A percentile compares a stretch with the other conserved stretches of the same genome.
Evolutionary conservation across 2,797 vertebrate species (phyloP).

Genomic region (Sebastes steindachneri): DNA sequence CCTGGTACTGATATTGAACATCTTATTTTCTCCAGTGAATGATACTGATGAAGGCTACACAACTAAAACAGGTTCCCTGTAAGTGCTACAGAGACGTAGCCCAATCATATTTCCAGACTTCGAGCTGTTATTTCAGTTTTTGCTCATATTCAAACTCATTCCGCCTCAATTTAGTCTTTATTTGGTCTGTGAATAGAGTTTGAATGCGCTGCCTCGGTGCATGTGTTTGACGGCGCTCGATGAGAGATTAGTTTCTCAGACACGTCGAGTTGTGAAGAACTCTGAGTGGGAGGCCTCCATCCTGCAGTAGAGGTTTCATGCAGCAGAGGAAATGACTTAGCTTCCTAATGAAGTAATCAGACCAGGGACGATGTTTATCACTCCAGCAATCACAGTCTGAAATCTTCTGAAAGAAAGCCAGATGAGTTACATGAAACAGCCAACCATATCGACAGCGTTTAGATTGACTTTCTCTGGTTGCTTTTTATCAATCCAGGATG

Average conservation of each 20-base stretch:
- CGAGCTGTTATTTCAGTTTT: constrained; percentile 21
- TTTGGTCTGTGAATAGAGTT: constrained; percentile 38
- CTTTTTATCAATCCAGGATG: constrained; percentile 2
- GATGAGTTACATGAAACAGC: constrained; percentile 31
- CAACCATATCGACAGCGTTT: constrained; percentile 23
- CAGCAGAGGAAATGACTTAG: constrained; percentile 23
- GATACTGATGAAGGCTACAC: background rate
- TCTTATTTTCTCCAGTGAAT: constrained; percentile 12
- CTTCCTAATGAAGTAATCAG: constrained; percentile 66
- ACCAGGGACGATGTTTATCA: constrained; percentile 53
- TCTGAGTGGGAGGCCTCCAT: constrained; percentile 39
- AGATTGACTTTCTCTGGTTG: background rate
- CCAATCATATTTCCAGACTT: constrained; percentile 24
- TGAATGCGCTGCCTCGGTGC: constrained; percentile 9
- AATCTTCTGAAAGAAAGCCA: constrained; percentile 29
- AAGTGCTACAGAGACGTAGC: background rate
- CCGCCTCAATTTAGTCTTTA: constrained; percentile 26
- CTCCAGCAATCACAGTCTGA: constrained; percentile 44
- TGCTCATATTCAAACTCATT: constrained; percentile 25
- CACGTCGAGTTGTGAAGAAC: constrained; percentile 19
- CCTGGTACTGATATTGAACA: background rate
- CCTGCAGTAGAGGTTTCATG: constrained; percentile 17
- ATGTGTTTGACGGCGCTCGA: constrained; percentile 19
- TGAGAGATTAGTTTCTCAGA: constrained; percentile 43
- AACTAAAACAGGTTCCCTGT: background rate